Evolutionary conservation across 2,888 invertebrate genomes (phyloP).

Genomic region (Lingula anatina): DNA sequence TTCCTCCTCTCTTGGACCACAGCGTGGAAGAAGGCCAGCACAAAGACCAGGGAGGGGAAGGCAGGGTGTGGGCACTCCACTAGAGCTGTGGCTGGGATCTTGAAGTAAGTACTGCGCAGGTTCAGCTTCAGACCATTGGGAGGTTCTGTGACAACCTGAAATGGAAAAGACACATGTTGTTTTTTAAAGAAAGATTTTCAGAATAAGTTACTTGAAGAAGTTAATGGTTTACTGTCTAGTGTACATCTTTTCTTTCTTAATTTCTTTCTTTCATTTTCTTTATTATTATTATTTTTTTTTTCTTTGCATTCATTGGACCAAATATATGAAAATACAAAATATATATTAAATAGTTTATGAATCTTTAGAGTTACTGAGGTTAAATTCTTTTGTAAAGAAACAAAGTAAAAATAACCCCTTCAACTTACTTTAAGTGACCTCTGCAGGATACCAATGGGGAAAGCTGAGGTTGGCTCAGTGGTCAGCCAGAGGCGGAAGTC

Average conservation of each 20-base stretch:
- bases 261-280: no score
- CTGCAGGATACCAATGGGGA: slow-evolving; percentile 86
- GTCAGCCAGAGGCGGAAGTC: slow-evolving; percentile 91
- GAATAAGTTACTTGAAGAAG: no score
- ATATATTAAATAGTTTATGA: no score
- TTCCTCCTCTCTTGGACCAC: slow-evolving; percentile 86
- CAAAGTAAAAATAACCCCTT: neutral
- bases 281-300: neutral
- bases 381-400: neutral
- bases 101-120: slow-evolving; percentile 81
- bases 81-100: slow-evolving; percentile 70
- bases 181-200: no score
- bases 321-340: no score
- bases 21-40: slow-evolving; percentile 88
- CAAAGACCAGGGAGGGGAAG: slow-evolving; percentile 79
- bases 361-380: no score
- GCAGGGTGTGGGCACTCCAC: slow-evolving; percentile 69
- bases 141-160: slow-evolving; percentile 83
- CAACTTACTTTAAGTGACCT: slow-evolving; percentile 68
- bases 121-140: slow-evolving; percentile 87
- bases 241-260: no score
- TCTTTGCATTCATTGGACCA: neutral
- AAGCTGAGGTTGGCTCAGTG: slow-evolving; percentile 78
- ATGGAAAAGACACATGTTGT: no score
- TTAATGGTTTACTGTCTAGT: no score